Conservation (phyloP, 2,113 vertebrate species). For the Thamnaconus septentrionalis region DNA sequence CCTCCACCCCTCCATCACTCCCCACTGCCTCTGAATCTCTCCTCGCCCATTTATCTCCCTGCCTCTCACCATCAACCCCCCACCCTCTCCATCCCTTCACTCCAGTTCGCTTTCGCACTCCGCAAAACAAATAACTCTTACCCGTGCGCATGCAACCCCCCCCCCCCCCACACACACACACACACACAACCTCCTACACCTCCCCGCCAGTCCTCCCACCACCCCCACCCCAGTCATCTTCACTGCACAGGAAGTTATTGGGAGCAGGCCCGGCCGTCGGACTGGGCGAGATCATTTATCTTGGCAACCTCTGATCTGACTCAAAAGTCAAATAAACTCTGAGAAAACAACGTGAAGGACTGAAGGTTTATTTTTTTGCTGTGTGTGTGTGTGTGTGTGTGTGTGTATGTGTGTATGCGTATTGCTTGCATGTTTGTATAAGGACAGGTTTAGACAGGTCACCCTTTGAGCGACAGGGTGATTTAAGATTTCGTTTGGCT, state of each 20-base stretch:
- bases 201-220: too few relatives aligned
- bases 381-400: not conserved
- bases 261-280: constrained; percentile 43
- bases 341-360: constrained; percentile 35
- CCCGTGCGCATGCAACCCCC: constrained; percentile 37
- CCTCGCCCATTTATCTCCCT: constrained; percentile 50
- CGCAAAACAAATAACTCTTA: constrained; percentile 66
- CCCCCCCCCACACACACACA: too few relatives aligned
- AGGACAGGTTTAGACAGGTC: constrained; percentile 33
- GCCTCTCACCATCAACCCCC: constrained; percentile 23
- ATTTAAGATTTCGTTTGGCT: constrained; percentile 19
- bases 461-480: constrained; percentile 26
- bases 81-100: constrained; percentile 36
- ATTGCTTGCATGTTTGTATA: too few relatives aligned
- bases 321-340: constrained; percentile 58
- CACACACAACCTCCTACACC: too few relatives aligned
- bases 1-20: constrained; percentile 51
- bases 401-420: not conserved
- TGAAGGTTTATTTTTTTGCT: not conserved
- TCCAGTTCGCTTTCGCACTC: constrained; percentile 25
- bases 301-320: constrained; percentile 48
- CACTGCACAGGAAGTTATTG: constrained; percentile 45
- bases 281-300: constrained; percentile 45
- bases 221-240: constrained; percentile 41
- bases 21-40: constrained; percentile 43